A percentile compares a stretch with the other conserved stretches of the same genome.
These are phyloP conservation scores for Helleia helle DNA, from an alignment of 2,888 invertebrate species.

Conservation along the genomic window DNA sequence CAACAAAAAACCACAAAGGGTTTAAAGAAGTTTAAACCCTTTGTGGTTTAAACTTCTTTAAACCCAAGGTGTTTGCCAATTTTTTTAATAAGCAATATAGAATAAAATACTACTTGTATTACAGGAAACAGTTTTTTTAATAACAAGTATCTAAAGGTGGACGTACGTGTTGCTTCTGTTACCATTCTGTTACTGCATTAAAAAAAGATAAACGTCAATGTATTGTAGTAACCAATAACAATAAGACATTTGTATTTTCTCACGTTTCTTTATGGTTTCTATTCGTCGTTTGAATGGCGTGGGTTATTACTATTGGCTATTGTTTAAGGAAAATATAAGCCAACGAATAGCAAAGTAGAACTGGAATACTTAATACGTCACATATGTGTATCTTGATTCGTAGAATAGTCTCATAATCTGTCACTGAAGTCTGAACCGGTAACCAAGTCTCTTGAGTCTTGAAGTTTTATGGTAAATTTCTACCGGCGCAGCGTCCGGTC, in stretches of 20 bases:
- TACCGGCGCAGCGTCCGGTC: slow-evolving; percentile 17
- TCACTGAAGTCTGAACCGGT: not conserved
- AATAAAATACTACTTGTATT: too few species aligned
- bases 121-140: too few species aligned
- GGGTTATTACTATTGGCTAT: slow-evolving; percentile 34
- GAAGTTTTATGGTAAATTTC: not conserved
- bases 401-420: not conserved
- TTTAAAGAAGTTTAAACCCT: too few species aligned
- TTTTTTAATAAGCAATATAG: too few species aligned
- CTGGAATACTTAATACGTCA: not conserved
- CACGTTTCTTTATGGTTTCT: slow-evolving; percentile 42
- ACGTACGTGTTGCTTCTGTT: too few species aligned
- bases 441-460: too few species aligned
- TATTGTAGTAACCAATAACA: slow-evolving; percentile 35
- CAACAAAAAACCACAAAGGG: too few species aligned
- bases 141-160: too few species aligned
- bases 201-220: not conserved
- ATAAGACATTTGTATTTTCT: slow-evolving; percentile 48
- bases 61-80: too few species aligned
- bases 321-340: not conserved
- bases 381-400: not conserved
- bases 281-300: slow-evolving; percentile 46
- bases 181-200: too few species aligned
- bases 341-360: slow-evolving; percentile 17
- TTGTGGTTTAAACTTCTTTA: too few species aligned